Base-by-base conservation (phyloP, 1,140 invertebrate genomes). In the Pseudomyrmex cubaensis region DNA sequence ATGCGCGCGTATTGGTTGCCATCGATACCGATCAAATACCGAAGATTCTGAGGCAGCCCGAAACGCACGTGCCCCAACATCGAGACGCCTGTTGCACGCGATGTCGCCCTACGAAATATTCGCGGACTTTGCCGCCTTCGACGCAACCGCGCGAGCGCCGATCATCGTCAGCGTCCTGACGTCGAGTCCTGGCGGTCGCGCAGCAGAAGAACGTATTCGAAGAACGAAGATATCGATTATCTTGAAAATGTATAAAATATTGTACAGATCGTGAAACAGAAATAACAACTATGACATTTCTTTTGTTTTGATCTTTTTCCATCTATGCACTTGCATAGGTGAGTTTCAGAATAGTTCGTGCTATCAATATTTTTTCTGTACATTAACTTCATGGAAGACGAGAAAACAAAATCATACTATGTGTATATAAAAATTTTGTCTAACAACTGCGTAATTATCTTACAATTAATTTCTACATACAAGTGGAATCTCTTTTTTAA, bases 31-130 rank as follows among this genome's bases (percentile, higher is more conserved):
- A 92, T 92, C 90, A 90, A 90, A 93, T 93, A 86, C 91, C 92
- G 84, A 93, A 92, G 91, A 93, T 93, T 93, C 92, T 92, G 91
- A 92, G 92, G 92, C 90, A 89, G 87, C 86, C 91, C 92, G 86
- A 90, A 35, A 85, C 77, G 75, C 84, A 84, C 83, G 84, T 85
- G 78, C 85, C 78, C 83, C 72, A 78, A 73, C 67, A 87, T 78
- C 84, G 77, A 85, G 80, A 67, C 82, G 92, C 92, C 92, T 93
- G 92, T 92, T 93, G 92, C 92, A 85, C 85, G 67, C 50, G 66
- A 82, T 85, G 83, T 90, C 78, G 78, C 74, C 84, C 87, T 84
- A 84, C 87, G 84, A 89, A 88, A 88, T 85, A 88, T 88, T 85
- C 74, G 73, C 67, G 86, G 86, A 83, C 76, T 88, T 88, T 74